Conservation (phyloP, 1,140 invertebrate genomes). For the Aricia agestis region DNA sequence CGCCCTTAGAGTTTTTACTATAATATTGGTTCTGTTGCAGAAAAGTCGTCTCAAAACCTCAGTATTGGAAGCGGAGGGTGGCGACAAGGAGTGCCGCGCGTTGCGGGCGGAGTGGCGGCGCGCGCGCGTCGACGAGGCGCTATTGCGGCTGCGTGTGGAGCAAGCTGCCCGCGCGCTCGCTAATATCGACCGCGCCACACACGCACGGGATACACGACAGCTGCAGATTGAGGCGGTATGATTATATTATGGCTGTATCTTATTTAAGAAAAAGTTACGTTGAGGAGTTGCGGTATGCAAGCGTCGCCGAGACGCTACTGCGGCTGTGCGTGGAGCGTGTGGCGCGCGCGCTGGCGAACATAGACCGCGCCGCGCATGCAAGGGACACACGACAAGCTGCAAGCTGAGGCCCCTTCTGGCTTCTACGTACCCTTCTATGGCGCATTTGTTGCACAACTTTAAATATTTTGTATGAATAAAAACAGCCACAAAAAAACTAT, state of each 20-base stretch:
- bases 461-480: too few relatives aligned
- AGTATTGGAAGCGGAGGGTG: constrained; percentile 76
- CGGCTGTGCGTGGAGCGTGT: constrained; percentile 76
- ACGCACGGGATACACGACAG: constrained; percentile 51
- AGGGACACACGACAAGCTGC: constrained; percentile 50
- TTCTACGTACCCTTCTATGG: too few relatives aligned
- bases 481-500: too few relatives aligned
- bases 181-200: constrained; percentile 77
- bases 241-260: not conserved
- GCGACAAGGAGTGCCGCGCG: constrained; percentile 63
- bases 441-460: too few relatives aligned
- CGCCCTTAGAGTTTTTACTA: too few relatives aligned
- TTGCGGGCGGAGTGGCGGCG: constrained; percentile 68
- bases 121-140: constrained; percentile 79
- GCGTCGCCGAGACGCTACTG: too few relatives aligned
- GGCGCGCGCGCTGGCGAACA: constrained; percentile 74
- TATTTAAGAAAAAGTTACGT: too few relatives aligned
- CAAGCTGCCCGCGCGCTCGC: constrained; percentile 77
- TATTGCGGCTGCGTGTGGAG: constrained; percentile 77
- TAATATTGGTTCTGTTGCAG: constrained; percentile 32
- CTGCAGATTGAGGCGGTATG: constrained; percentile 52
- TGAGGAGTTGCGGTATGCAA: too few relatives aligned
- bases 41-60: constrained; percentile 60
- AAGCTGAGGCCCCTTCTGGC: too few relatives aligned
- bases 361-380: constrained; percentile 76